Percentiles rank a stretch among this genome's conserved stretches.
These are phyloP conservation scores for Tricholaema leucomelas DNA, from an alignment of 2,113 vertebrate species.

Conservation along the genomic window DNA sequence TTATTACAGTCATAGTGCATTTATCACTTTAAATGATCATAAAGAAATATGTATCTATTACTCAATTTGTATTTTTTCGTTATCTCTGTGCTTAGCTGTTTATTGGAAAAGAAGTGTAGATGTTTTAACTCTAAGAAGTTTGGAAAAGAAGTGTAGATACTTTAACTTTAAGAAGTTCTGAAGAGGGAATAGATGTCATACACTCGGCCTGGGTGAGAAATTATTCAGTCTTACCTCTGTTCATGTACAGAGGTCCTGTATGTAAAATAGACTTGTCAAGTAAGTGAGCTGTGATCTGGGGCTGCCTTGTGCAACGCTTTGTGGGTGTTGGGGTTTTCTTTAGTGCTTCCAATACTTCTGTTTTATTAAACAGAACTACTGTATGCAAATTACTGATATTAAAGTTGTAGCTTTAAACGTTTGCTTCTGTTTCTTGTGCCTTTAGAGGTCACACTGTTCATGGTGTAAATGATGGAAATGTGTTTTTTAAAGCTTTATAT, in stretches of 20 bases:
- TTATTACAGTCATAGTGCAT: neutral
- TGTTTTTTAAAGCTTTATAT: no score
- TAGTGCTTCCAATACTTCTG: neutral
- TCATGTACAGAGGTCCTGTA: neutral
- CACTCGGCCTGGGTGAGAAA: neutral
- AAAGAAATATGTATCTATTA: neutral
- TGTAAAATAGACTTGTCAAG: neutral
- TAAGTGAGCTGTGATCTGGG: neutral
- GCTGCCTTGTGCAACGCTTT: neutral
- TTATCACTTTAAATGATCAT: neutral
- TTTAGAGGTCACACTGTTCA: no score
- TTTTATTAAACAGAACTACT: neutral
- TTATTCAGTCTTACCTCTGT: neutral
- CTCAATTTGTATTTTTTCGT: neutral
- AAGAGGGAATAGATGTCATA: neutral
- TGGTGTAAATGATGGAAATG: neutral
- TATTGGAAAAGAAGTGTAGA: neutral
- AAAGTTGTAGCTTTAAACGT: no score
- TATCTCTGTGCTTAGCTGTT: neutral
- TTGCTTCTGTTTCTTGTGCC: no score
- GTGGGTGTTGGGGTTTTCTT: no score
- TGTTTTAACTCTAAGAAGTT: neutral
- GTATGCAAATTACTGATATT: no score
- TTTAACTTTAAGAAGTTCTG: neutral
- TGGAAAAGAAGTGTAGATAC: neutral